Evolutionary conservation across 1,140 invertebrate genomes (phyloP).

Genomic region (Aphidius ervi): DNA sequence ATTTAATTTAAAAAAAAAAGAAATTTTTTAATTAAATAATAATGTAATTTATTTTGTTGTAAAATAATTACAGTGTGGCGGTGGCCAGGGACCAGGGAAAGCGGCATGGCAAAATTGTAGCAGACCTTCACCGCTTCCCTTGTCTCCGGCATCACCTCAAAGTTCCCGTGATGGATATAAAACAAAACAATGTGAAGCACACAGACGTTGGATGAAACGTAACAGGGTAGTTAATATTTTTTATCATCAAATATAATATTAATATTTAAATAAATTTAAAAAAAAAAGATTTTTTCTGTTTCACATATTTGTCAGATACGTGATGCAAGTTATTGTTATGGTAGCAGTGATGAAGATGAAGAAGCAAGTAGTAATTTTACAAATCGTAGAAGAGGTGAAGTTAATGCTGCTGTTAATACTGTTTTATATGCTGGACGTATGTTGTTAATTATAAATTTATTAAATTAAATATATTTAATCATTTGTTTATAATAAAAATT

Average conservation of each 20-base stretch:
- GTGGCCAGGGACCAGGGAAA: slow-evolving; percentile 57
- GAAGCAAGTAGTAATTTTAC: slow-evolving; percentile 42
- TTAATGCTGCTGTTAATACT: slow-evolving; percentile 67
- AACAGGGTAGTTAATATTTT: slow-evolving; percentile 61
- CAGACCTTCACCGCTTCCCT: slow-evolving; percentile 55
- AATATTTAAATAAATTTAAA: slow-evolving; percentile 4
- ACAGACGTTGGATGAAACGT: slow-evolving; percentile 76
- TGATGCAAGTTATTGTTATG: slow-evolving; percentile 67
- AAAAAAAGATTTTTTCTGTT: slow-evolving; percentile 14
- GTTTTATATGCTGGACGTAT: slow-evolving; percentile 73
- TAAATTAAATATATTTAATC: too few relatives aligned
- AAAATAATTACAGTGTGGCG: slow-evolving; percentile 44
- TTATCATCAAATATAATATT: not conserved
- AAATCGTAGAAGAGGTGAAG: slow-evolving; percentile 49
- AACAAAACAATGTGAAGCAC: slow-evolving; percentile 61
- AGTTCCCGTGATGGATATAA: slow-evolving; percentile 59
- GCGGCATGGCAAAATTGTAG: slow-evolving; percentile 79
- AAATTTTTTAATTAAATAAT: not conserved
- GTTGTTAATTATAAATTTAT: too few relatives aligned
- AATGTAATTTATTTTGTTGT: not conserved
- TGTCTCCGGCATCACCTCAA: slow-evolving; percentile 43
- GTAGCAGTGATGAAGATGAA: slow-evolving; percentile 61
- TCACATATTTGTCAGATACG: slow-evolving; percentile 57
- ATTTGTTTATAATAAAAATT: too few relatives aligned
- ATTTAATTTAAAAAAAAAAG: not conserved